These are phyloP conservation scores for Philotrypesis tridentata DNA, from an alignment of 1,140 invertebrate genomes.

Conservation along the genomic window DNA sequence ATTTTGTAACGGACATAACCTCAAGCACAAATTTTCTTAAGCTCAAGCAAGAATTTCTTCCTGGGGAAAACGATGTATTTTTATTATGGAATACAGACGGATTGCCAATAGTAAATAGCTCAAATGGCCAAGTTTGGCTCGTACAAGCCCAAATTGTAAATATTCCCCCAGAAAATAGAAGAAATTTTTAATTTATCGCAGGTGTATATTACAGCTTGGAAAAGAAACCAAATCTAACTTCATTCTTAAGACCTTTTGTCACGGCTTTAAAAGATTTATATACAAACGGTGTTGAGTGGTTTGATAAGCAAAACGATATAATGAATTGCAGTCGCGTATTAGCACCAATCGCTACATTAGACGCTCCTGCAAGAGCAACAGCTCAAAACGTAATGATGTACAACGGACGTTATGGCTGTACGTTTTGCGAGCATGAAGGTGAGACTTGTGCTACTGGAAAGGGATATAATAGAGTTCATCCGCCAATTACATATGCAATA, in stretches of 20 bases:
- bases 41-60: conserved; percentile 32
- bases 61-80: conserved; percentile 36
- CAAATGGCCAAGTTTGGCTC: conserved; percentile 45
- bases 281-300: conserved; percentile 19
- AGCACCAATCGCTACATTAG: conserved; percentile 12
- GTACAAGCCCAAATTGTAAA: conserved; percentile 43
- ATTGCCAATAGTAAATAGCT: conserved; percentile 37
- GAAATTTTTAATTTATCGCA: neutral
- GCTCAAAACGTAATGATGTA: conserved; percentile 33
- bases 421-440: conserved; percentile 9
- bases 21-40: conserved; percentile 39
- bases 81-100: conserved; percentile 52
- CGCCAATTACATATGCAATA: neutral
- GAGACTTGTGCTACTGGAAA: neutral
- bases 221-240: conserved; percentile 39
- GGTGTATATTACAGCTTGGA: neutral
- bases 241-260: conserved; percentile 40
- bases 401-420: conserved; percentile 33
- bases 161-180: conserved; percentile 19
- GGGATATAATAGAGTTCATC: neutral
- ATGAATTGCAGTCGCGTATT: neutral
- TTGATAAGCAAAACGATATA: neutral
- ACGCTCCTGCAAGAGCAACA: conserved; percentile 1
- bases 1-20: conserved; percentile 38
- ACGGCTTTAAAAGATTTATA: conserved; percentile 13